phyloP scores from a whole-genome alignment of 2,888 invertebrate species.

The Orthosia gracilis region DNA sequence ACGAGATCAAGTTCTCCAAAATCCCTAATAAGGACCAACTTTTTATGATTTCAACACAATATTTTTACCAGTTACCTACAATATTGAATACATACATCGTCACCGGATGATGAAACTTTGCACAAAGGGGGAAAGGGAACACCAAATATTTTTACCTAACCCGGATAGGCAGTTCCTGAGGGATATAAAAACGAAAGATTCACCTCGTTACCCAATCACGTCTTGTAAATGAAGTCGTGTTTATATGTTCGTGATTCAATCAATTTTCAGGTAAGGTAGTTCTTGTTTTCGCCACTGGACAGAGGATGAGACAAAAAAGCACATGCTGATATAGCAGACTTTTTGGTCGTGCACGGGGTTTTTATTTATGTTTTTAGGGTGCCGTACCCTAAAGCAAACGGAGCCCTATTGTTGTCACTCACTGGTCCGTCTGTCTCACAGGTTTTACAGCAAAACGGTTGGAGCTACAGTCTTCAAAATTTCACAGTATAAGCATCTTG shows the following conservation, averaged over 20 bases:
- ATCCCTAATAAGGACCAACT: background rate
- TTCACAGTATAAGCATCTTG: too few species aligned
- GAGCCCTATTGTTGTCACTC: too few species aligned
- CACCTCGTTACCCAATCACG: slow-evolving; percentile 41
- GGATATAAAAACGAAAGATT: slow-evolving; percentile 51
- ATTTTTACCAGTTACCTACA: background rate
- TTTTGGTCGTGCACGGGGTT: too few species aligned
- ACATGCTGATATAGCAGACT: too few species aligned
- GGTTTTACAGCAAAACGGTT: too few species aligned
- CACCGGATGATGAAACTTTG: slow-evolving; percentile 30
- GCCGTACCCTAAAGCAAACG: too few species aligned
- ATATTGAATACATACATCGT: slow-evolving; percentile 17
- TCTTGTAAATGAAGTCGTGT: slow-evolving; percentile 10
- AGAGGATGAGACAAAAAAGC: background rate
- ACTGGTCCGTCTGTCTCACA: too few species aligned
- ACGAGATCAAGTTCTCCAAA: background rate
- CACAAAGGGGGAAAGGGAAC: slow-evolving; percentile 23
- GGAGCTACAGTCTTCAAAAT: too few species aligned
- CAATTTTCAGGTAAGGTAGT: slow-evolving; percentile 18
- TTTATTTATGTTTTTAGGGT: too few species aligned
- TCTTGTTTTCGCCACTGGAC: background rate
- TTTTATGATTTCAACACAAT: slow-evolving; percentile 2
- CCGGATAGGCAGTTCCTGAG: slow-evolving; percentile 42
- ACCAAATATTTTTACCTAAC: slow-evolving; percentile 24
- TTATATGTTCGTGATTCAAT: slow-evolving; percentile 35